phyloP scores from a whole-genome alignment of 1,140 invertebrate genomes.

The Schlechtendalia chinensis region DNA sequence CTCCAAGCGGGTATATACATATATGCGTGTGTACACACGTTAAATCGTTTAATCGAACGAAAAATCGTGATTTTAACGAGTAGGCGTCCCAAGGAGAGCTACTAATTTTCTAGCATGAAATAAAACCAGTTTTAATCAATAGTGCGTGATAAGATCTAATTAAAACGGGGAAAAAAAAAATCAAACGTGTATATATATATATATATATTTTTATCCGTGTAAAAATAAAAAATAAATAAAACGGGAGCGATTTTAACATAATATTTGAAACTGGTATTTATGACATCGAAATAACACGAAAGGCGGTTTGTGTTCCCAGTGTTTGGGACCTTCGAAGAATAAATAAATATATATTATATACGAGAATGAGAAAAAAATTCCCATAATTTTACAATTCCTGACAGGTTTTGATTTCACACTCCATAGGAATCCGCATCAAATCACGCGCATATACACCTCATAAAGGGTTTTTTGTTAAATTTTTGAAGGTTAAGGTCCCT shows the following conservation, averaged over 20 bases:
- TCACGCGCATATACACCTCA: not conserved
- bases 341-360: constrained; percentile 6
- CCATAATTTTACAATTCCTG: constrained; percentile 45
- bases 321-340: constrained; percentile 5
- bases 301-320: constrained; percentile 1
- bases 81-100: constrained; percentile 25
- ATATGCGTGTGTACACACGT: not conserved
- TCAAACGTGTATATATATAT: not conserved
- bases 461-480: constrained; percentile 7
- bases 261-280: constrained; percentile 42
- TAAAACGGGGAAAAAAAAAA: constrained; percentile 22
- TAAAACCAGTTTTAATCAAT: constrained; percentile 46
- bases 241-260: constrained; percentile 39
- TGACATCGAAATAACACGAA: constrained; percentile 29
- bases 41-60: constrained; percentile 9
- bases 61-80: constrained; percentile 39
- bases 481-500: constrained; percentile 44
- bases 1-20: not conserved
- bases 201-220: not conserved
- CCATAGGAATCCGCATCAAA: constrained; percentile 29
- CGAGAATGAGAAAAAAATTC: constrained; percentile 10
- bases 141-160: constrained; percentile 48
- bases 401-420: constrained; percentile 46
- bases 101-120: constrained; percentile 36
- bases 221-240: constrained; percentile 25